phyloP scores from a whole-genome alignment of 2,113 vertebrate genomes.

The human (Homo sapiens) region GRCh38 chrX:135243501-135244000 shows the following conservation, averaged over 20 bases:
- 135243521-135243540: not conserved
- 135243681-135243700: not conserved
- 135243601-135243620: not conserved
- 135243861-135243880: not conserved
- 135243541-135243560: not conserved
- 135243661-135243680: not conserved
- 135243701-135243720: not conserved
- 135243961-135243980: not conserved
- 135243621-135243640: not conserved
- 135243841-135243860: not conserved
- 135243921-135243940: not conserved
- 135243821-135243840: not conserved
- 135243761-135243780: not conserved
- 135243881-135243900: not conserved
- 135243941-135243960: not conserved
- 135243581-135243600: not conserved
- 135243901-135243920: not conserved
- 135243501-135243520: not conserved
- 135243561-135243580: not conserved
- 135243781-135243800: not conserved
- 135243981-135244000: not conserved
- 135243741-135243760: not conserved
- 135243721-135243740: not conserved
- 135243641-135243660: not conserved
- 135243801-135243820: not conserved